Base-by-base conservation (phyloP, 2,113 vertebrate genomes). In the Podilymbus podiceps region DNA sequence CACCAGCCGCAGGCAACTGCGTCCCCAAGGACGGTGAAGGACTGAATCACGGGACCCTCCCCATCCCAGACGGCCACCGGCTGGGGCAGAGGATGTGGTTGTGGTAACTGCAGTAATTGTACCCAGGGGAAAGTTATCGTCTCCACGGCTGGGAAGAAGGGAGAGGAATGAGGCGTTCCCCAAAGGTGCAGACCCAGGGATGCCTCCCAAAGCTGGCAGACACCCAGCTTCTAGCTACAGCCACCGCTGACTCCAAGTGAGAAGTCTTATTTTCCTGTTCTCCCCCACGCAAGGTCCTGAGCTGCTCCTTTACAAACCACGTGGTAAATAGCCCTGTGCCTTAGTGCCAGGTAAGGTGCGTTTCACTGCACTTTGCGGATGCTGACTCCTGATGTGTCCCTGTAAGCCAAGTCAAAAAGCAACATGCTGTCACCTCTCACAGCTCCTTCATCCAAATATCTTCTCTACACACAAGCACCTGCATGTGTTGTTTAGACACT, bases 401-500 rank as follows among this genome's bases (percentile, higher is more conserved):
- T 33, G 8, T 74, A 33, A 85, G 21, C 78, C 78, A 85, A 23
- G 33, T 82, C 55, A 66, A 78, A 94, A 40, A 84, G 35, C 56
- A 53, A 42, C 30, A 56, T 0, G 0, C 12, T 52, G 44, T 53
- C 42, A 53, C 17, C 33, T 53, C 46, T 60, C 30, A 23, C 1
- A 19, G 47, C 38, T 75, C 47, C 52, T 79, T 21, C 42, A 71
- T 53, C 55, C 42, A 58, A 56, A 3, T 71, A 53, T n/a, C 42
- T 81, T 74, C 35, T 38, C 50, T 58, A 18, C 44, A 63, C 11
- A 5, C 31, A 56, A 77, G 24, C 40, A 67, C 47, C 23, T 46
- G 53, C 17, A 3, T 0, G 0, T 62, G 17, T 73, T 3, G 0
- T 85, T 88, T 74, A 25, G 33, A 81, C 46, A 56, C 44, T 33